Percentiles rank a stretch among this genome's conserved stretches.
phyloP scores from a whole-genome alignment of 2,113 vertebrate species.

The Phalacrocorax carbo region DNA sequence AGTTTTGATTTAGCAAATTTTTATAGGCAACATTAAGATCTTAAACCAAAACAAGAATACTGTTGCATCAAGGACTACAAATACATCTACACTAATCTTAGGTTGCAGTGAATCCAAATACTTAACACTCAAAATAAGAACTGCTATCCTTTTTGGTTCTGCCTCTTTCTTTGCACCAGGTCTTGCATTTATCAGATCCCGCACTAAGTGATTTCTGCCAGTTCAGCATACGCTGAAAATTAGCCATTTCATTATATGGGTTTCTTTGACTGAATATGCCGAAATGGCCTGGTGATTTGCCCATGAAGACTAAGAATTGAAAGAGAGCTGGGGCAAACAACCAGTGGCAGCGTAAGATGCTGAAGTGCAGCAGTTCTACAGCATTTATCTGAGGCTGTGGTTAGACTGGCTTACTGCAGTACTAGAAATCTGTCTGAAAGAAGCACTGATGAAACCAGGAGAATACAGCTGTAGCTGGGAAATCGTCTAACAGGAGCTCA shows the following conservation, averaged over 20 bases:
- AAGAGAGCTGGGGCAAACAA: background rate
- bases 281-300: background rate
- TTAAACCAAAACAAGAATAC: background rate
- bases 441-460: background rate
- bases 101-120: background rate
- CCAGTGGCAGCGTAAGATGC: background rate
- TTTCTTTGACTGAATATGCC: background rate
- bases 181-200: background rate
- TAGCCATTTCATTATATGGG: background rate
- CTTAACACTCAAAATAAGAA: background rate
- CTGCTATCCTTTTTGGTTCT: background rate
- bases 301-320: background rate
- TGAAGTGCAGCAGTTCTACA: background rate
- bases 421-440: background rate
- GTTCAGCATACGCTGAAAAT: background rate
- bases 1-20: background rate
- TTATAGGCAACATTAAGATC: background rate
- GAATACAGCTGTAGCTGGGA: background rate
- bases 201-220: background rate
- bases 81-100: background rate
- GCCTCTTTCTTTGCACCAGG: background rate
- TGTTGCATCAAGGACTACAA: background rate
- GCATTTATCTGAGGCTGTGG: background rate
- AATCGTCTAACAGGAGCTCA: background rate
- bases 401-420: background rate